phyloP scores from a whole-genome alignment of 2,797 vertebrate genomes.

The Chrosomus eos region DNA sequence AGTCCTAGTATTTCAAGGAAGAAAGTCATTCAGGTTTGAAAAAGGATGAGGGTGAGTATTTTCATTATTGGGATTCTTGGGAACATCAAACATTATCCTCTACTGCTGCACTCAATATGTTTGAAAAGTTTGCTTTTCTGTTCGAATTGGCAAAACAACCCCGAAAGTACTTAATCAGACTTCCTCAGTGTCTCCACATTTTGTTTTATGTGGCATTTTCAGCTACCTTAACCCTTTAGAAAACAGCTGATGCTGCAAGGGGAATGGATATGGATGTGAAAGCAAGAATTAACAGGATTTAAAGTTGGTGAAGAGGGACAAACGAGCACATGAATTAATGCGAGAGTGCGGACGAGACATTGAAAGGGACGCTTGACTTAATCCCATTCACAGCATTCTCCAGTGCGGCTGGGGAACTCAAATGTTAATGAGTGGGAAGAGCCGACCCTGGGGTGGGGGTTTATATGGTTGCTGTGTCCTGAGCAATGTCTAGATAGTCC shows the following conservation, averaged over 20 bases:
- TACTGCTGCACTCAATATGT: not conserved
- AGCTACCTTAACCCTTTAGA: conserved; percentile 38
- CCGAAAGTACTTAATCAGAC: not conserved
- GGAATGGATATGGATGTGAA: conserved; percentile 67
- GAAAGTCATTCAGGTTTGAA: not conserved
- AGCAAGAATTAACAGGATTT: conserved; percentile 65
- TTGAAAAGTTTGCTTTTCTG: not conserved
- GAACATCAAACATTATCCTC: not conserved
- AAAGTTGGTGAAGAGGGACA: conserved; percentile 62
- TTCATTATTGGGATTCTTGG: not conserved
- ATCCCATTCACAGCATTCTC: conserved; percentile 45
- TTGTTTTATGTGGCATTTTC: conserved; percentile 28
- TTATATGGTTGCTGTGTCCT: conserved; percentile 29
- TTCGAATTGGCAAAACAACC: not conserved
- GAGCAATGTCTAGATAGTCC: conserved; percentile 29
- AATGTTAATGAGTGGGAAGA: conserved; percentile 50
- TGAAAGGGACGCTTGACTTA: conserved; percentile 45
- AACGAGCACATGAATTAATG: conserved; percentile 63
- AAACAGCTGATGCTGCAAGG: conserved; percentile 47
- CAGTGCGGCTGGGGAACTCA: conserved; percentile 37
- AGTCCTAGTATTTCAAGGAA: not conserved
- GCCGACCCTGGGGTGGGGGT: conserved; percentile 22
- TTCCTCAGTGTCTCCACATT: not conserved
- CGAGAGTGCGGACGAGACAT: conserved; percentile 35
- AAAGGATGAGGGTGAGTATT: not conserved